These are phyloP conservation scores for Urosaurus nigricauda DNA, from an alignment of 2,797 vertebrate species.

Conservation along the genomic window DNA sequence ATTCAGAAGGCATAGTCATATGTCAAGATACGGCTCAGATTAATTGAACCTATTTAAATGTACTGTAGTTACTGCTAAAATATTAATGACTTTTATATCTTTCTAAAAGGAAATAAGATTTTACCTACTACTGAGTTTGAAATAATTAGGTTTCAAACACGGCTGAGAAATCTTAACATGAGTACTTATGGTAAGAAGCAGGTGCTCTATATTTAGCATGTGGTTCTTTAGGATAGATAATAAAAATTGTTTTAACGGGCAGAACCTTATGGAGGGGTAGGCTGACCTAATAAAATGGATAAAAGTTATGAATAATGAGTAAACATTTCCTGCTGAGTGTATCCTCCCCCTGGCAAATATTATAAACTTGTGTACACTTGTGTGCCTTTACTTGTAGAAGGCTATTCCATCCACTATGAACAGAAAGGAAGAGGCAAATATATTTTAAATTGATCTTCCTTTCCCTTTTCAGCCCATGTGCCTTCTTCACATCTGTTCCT, in stretches of 20 bases:
- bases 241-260: conserved; percentile 9
- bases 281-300: neutral
- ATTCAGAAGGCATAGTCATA: conserved; percentile 57
- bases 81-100: conserved; percentile 66
- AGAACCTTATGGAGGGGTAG: neutral
- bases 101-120: conserved; percentile 69
- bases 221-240: conserved; percentile 26
- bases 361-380: neutral
- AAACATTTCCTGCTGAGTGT: neutral
- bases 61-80: conserved; percentile 66
- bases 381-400: neutral
- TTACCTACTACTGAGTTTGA: conserved; percentile 66
- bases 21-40: conserved; percentile 56
- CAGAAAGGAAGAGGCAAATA: neutral
- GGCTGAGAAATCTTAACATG: conserved; percentile 57
- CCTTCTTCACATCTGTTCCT: neutral
- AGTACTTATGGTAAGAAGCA: conserved; percentile 56
- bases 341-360: neutral
- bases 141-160: conserved; percentile 71
- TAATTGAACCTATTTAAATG: conserved; percentile 60
- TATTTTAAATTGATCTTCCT: neutral
- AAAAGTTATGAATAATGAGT: neutral
- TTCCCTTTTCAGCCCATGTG: neutral
- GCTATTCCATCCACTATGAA: neutral
- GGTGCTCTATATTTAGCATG: conserved; percentile 54